Percentiles rank a stretch among this genome's conserved stretches.
phyloP scores from a whole-genome alignment of 2,888 invertebrate species.

The Orthosia incerta region DNA sequence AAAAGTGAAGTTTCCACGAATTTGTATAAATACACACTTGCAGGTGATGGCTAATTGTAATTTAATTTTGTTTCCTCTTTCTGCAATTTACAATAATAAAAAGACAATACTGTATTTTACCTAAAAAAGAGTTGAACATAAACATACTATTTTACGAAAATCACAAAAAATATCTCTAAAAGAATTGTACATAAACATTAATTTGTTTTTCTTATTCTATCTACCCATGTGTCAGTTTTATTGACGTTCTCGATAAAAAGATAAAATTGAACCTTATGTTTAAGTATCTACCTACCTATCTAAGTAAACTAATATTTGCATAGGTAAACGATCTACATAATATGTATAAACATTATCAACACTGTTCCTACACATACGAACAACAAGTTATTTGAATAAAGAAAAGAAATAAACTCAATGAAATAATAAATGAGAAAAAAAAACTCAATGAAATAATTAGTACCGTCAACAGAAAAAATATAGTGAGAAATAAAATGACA shows the following conservation, averaged over 20 bases:
- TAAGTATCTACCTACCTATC: not conserved
- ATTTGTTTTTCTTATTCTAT: not conserved
- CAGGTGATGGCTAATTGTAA: not conserved
- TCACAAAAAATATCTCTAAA: not conserved
- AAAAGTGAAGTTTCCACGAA: not conserved
- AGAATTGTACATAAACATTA: not conserved
- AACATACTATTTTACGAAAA: too few species aligned
- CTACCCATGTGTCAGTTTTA: not conserved
- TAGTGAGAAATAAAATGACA: slow-evolving; percentile 25
- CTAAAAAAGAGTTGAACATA: too few species aligned
- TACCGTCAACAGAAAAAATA: slow-evolving; percentile 20
- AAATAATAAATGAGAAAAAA: not conserved
- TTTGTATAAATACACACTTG: not conserved
- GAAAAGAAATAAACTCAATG: not conserved
- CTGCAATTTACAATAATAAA: not conserved
- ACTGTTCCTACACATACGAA: not conserved
- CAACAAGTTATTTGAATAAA: not conserved
- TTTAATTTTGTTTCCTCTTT: too few species aligned
- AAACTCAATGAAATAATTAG: not conserved
- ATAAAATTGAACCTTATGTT: not conserved
- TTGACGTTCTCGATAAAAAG: not conserved
- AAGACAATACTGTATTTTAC: too few species aligned
- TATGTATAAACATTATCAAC: not conserved
- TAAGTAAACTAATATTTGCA: not conserved
- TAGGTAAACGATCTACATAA: not conserved